These are phyloP conservation scores for Drosophila busckii DNA, from an alignment of 1,140 invertebrate species.

Conservation along the genomic window DNA sequence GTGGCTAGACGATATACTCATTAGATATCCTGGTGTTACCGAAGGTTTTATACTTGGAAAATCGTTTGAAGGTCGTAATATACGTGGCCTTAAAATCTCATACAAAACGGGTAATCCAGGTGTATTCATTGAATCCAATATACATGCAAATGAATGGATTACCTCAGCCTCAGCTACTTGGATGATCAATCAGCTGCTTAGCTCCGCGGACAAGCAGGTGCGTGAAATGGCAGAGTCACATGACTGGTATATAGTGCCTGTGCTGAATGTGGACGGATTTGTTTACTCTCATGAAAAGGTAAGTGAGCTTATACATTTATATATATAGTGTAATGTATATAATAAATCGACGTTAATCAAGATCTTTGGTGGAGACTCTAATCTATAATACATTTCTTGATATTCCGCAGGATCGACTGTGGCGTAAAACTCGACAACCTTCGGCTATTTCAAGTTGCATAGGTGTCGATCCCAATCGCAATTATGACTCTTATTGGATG, in stretches of 20 bases:
- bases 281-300: slow-evolving; percentile 83
- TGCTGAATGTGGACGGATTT: slow-evolving; percentile 89
- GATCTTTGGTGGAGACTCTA: no score
- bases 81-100: slow-evolving; percentile 82
- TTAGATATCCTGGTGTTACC: no score
- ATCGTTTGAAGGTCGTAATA: slow-evolving; percentile 82
- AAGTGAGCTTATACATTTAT: not conserved
- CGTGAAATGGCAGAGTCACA: slow-evolving; percentile 80
- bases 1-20: no score
- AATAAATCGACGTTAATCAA: no score
- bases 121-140: slow-evolving; percentile 82
- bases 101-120: slow-evolving; percentile 74
- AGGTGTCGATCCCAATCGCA: slow-evolving; percentile 87
- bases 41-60: no score
- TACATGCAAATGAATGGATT: slow-evolving; percentile 89
- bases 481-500: slow-evolving; percentile 86
- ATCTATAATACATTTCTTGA: no score
- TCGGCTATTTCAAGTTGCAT: slow-evolving; percentile 80
- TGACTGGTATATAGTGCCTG: slow-evolving; percentile 86
- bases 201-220: slow-evolving; percentile 78
- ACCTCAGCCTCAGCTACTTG: slow-evolving; percentile 85
- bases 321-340: no score
- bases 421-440: slow-evolving; percentile 86
- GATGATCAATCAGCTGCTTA: slow-evolving; percentile 83
- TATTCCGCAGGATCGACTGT: slow-evolving; percentile 83